Conservation (phyloP, 2,888 invertebrate species). For the Drosophila barbarae region DNA sequence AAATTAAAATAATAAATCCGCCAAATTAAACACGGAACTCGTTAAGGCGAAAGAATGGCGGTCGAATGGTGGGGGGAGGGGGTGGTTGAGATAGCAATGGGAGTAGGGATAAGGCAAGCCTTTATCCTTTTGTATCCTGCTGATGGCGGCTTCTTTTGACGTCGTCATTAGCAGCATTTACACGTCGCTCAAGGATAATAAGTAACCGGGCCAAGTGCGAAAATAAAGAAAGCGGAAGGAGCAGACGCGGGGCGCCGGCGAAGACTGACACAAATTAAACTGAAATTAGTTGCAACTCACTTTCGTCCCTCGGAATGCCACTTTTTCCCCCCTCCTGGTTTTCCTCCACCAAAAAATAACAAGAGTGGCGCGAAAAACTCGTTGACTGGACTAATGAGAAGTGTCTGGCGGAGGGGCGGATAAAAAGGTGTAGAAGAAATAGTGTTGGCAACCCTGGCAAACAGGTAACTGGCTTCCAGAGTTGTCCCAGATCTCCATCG, state of each 20-base stretch:
- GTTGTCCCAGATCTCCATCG: not conserved
- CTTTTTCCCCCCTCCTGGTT: not conserved
- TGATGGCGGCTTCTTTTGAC: conserved; percentile 47
- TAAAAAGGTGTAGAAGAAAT: not conserved
- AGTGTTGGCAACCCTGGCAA: conserved; percentile 10
- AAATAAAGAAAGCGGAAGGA: conserved; percentile 50
- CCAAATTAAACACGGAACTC: conserved; percentile 67
- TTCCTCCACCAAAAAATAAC: conserved; percentile 10
- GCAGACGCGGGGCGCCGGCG: conserved; percentile 14
- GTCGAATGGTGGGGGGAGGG: not conserved
- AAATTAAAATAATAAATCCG: conserved; percentile 74
- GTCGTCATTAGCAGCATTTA: conserved; percentile 73
- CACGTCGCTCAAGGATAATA: conserved; percentile 69
- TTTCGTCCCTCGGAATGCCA: conserved; percentile 23
- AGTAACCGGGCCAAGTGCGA: conserved; percentile 61
- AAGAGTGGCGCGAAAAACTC: conserved; percentile 12
- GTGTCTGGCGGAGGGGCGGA: conserved; percentile 11
- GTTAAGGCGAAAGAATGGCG: conserved; percentile 46
- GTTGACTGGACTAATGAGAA: conserved; percentile 36
- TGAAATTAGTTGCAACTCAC: conserved; percentile 73
- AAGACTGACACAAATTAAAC: conserved; percentile 73
- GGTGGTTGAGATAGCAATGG: not conserved
- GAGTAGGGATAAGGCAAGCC: conserved; percentile 7
- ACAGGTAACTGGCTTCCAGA: not conserved
- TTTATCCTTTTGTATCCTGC: conserved; percentile 50